Evolutionary conservation across 2,113 vertebrate genomes (phyloP), one percentile per base, ranked within the genome.

Genomic region (Channa maculata): DNA sequence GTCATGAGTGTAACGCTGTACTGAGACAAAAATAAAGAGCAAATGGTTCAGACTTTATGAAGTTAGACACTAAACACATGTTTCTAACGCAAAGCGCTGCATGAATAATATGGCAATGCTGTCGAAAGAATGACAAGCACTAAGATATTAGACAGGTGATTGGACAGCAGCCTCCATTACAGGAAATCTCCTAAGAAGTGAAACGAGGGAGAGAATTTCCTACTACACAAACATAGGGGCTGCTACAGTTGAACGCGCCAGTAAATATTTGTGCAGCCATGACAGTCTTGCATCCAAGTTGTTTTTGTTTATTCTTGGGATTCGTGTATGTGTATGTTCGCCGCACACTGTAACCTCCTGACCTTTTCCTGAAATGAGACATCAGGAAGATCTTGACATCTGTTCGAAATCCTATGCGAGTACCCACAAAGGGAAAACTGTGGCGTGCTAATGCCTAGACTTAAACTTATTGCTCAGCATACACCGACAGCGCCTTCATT

Each of bases 321-420:
- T 44, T 67, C n/a, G 6, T 55, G 2, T 45, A 68, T 49, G 9
- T 39, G 48, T 64, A 24, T 49, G 24, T 65, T 53, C n/a, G 48
- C 53, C 57, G 11, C 59, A 51, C 11, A 15, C 41, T n/a, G 14
- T 38, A 49, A 68, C 75, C 52, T 57, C 55, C 58, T 37, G 76
- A 76, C 49, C 63, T 79, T 51, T 12, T 48, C 38, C 58, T 54
- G 45, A 63, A 66, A 58, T 0, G 5, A 73, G 34, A 66, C 39
- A n/a, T 50, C 46, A 8, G 11, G 10, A 6, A 41, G 62, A 67
- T 24, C 11, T 64, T 54, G 52, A 38, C 51, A 39, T 73, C 24
- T 41, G 5, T 12, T 2, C 12, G 12, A 63, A 53, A 69, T 12
- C 13, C 33, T 9, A 6, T 45, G 8, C 61, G 72, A 37, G 64